Evolutionary conservation across 1,140 invertebrate species (phyloP).

Genomic region (Bombus sibiricus): DNA sequence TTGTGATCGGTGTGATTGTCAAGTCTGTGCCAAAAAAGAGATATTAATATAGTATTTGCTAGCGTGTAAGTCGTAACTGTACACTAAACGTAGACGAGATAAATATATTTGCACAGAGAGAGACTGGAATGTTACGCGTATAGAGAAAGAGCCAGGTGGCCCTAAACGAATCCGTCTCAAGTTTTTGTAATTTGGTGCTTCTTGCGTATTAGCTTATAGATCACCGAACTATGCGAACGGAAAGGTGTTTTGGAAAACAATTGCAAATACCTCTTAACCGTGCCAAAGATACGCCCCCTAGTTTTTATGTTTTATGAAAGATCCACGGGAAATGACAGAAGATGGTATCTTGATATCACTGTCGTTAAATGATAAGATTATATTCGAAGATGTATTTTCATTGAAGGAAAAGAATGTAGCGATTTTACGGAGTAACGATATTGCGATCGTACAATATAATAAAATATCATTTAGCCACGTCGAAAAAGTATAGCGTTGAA

Average conservation of each 20-base stretch:
- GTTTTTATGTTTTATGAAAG: conserved; percentile 44
- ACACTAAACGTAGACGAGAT: neutral
- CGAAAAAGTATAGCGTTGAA: too few relatives aligned
- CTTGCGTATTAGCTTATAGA: conserved; percentile 12
- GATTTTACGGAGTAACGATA: neutral
- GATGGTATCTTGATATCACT: neutral
- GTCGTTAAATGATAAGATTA: neutral
- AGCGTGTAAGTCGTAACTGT: conserved; percentile 9
- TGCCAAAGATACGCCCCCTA: conserved; percentile 64
- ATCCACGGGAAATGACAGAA: neutral
- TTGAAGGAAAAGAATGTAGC: neutral
- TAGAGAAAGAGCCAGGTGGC: conserved; percentile 14
- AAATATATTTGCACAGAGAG: neutral
- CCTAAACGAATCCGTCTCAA: conserved; percentile 64
- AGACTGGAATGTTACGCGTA: neutral
- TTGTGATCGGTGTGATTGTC: conserved; percentile 56
- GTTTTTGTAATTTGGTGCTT: conserved; percentile 49
- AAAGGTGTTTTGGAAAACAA: conserved; percentile 30
- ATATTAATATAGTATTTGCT: conserved; percentile 37
- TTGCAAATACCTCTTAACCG: conserved; percentile 65
- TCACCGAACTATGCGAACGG: neutral
- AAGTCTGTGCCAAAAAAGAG: conserved; percentile 55
- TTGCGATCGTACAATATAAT: neutral
- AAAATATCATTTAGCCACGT: too few relatives aligned
- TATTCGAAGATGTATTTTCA: conserved; percentile 16